These are phyloP conservation scores for Dorcus hopei DNA, from an alignment of 2,888 invertebrate genomes.

Conservation along the genomic window DNA sequence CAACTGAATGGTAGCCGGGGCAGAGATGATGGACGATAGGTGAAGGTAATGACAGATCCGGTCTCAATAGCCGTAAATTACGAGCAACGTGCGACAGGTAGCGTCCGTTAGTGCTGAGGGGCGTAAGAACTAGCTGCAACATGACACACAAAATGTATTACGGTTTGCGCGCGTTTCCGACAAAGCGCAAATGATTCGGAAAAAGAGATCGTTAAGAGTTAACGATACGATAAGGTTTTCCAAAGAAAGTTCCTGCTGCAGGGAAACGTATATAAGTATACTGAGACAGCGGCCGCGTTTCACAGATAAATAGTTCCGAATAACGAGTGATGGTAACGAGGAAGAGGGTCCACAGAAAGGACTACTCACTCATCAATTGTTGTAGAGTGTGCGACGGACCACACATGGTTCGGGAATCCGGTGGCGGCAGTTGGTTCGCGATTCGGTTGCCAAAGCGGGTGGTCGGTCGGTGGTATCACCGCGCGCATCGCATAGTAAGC, in stretches of 20 bases:
- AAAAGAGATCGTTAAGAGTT: constrained; percentile 44
- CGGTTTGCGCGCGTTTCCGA: constrained; percentile 3
- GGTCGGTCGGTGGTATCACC: constrained; percentile 17
- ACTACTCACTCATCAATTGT: constrained; percentile 10
- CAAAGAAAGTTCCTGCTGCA: no score
- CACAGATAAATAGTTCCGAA: constrained; percentile 14
- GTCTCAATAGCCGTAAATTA: constrained; percentile 43
- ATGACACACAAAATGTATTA: constrained; percentile 43
- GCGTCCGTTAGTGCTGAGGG: constrained; percentile 30
- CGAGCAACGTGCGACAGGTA: constrained; percentile 39
- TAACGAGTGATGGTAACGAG: constrained; percentile 10
- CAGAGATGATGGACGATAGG: constrained; percentile 39
- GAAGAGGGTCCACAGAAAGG: background rate
- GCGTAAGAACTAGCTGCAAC: constrained; percentile 18
- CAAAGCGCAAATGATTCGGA: constrained; percentile 39
- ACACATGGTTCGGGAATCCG: constrained; percentile 2
- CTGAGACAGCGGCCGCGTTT: constrained; percentile 29
- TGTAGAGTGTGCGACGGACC: no score
- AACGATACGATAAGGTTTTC: constrained; percentile 42
- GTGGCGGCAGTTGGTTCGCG: constrained; percentile 15
- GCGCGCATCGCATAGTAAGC: constrained; percentile 13
- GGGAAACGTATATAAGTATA: no score
- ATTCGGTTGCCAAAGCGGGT: constrained; percentile 19
- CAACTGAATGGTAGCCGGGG: constrained; percentile 37
- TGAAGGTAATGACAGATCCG: constrained; percentile 41